phyloP scores from a whole-genome alignment of 2,797 vertebrate genomes.

The Varecia variegata region DNA sequence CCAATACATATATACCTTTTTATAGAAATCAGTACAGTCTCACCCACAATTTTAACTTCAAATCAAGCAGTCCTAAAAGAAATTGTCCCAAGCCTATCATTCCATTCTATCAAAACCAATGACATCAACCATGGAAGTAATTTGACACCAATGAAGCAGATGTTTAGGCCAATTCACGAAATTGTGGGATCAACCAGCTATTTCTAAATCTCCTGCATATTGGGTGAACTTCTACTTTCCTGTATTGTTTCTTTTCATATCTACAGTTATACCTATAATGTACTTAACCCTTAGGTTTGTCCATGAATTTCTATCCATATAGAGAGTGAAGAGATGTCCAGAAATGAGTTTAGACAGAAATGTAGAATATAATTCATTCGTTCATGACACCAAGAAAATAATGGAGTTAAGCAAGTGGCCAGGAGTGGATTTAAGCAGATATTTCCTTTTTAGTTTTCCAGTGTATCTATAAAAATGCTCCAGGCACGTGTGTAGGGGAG shows the following conservation, averaged over 20 bases:
- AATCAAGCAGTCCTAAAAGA: conserved; percentile 34
- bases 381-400: background rate
- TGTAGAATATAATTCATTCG: background rate
- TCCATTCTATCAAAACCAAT: background rate
- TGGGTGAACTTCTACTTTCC: background rate
- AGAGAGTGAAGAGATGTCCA: background rate
- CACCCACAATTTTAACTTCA: conserved; percentile 35
- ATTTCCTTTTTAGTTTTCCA: background rate
- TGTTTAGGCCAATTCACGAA: background rate
- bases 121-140: background rate
- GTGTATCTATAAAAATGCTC: background rate
- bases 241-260: background rate
- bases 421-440: background rate
- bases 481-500: background rate
- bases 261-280: background rate
- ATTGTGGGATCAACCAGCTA: background rate
- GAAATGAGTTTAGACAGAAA: background rate
- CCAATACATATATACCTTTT: conserved; percentile 18
- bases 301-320: background rate
- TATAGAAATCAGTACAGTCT: conserved; percentile 42
- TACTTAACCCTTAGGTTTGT: background rate
- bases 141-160: background rate
- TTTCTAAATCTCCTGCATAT: background rate
- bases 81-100: background rate
- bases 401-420: background rate